Evolutionary conservation across 2,797 vertebrate species (phyloP), one percentile per base, ranked within the genome.

Genomic region (Heteromormyrus szaboi): DNA sequence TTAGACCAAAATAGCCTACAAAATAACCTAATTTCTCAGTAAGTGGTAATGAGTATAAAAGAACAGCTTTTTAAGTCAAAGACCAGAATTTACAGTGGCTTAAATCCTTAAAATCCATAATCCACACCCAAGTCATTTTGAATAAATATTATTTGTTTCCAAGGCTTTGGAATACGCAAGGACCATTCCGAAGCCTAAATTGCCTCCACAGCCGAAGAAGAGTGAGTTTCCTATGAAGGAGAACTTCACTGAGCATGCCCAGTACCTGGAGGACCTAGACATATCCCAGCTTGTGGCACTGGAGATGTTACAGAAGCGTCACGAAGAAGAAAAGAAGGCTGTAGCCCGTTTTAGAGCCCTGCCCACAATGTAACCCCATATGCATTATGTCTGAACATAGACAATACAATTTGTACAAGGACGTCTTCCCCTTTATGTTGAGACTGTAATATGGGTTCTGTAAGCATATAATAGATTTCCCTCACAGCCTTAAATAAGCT

Each of bases 121-220:
- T 51, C 29, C 37, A 48, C 51, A 54, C 84, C 9, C 29, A 85
- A 37, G 29, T 72, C 4, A 89, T 53, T 76, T 79, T 89, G 11
- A 76, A 56, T 76, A 12, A 54, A 12, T 86, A 48, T 87, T 87
- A 79, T 59, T 44, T 76, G 22, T n/a, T 62, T 50, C 90, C 86
- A 56, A 98, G 98, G 97, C 97, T 7, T 94, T 99, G 93, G 97
- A 99, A 90, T 99, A 99, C 4, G 97, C 97, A 53, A 98, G 96
- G 94, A 97, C 92, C 33, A 96, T 98, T 68, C 95, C 94, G 0
- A 97, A 94, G 93, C 98, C 97, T 1, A 95, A 94, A 84, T 87
- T 90, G 9, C 90, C 88, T 37, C 87, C 91, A 56, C 87, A 90
- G 0, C 12, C 89, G 0, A 95, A 90, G 79, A 89, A 91, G 0